Conservation (phyloP, 2,888 invertebrate genomes). For the Phania funesta region DNA sequence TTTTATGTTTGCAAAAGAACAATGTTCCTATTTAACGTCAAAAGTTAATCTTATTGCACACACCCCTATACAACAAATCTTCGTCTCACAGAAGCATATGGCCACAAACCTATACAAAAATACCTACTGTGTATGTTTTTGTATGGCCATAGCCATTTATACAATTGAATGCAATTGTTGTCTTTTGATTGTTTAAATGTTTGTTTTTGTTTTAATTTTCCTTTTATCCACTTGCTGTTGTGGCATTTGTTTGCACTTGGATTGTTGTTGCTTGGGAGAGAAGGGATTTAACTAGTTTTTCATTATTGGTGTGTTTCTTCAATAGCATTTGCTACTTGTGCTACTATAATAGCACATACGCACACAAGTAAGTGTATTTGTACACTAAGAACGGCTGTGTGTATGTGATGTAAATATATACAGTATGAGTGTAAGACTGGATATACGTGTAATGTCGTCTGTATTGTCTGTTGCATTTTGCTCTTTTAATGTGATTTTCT, state of each 20-base stretch:
- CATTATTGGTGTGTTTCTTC: conserved; percentile 13
- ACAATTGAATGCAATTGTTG: conserved; percentile 24
- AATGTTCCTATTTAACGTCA: neutral
- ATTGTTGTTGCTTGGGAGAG: neutral
- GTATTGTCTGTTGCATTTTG: neutral
- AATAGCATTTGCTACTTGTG: conserved; percentile 25
- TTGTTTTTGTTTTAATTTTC: neutral
- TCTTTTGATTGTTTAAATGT: conserved; percentile 16
- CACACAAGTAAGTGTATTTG: neutral
- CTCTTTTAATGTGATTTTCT: conserved; percentile 2
- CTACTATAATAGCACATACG: neutral
- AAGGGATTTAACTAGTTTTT: neutral
- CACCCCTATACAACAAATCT: neutral
- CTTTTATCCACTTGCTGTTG: neutral
- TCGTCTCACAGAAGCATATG: neutral
- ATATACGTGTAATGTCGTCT: neutral
- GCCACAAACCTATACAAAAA: neutral
- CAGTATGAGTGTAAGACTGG: too few relatives aligned
- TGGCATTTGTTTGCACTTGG: neutral
- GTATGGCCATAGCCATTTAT: neutral
- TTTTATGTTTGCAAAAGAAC: neutral
- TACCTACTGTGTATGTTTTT: neutral
- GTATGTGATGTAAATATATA: too few relatives aligned
- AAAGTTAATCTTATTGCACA: too few relatives aligned
- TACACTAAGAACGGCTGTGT: neutral